phyloP scores from a whole-genome alignment of 2,888 invertebrate species.

The Periphyllus acericola region DNA sequence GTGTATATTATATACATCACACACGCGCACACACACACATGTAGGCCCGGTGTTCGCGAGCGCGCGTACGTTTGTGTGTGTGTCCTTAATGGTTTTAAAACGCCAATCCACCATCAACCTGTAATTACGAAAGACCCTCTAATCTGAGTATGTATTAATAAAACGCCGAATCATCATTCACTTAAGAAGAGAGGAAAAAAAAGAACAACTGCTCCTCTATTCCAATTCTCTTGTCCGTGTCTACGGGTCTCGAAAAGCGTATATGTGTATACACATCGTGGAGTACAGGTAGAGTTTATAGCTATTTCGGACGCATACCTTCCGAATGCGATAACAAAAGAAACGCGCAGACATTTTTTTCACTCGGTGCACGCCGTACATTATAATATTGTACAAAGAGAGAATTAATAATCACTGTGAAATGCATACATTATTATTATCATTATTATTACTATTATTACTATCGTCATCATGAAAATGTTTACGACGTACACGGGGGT shows the following conservation, averaged over 20 bases:
- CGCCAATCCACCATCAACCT: conserved; percentile 58
- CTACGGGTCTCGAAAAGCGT: not conserved
- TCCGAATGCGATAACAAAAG: conserved; percentile 26
- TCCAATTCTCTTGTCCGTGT: not conserved
- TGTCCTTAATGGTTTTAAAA: conserved; percentile 59
- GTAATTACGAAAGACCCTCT: conserved; percentile 59
- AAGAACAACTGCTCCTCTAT: conserved; percentile 50
- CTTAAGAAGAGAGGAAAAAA: conserved; percentile 36
- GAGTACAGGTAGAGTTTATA: not conserved
- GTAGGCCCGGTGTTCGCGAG: conserved; percentile 13
- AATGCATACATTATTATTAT: conserved; percentile 33
- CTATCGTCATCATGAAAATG: no score
- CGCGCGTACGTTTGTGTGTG: conserved; percentile 1
- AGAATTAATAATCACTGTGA: conserved; percentile 22
- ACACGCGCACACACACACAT: not conserved
- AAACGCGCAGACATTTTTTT: conserved; percentile 25
- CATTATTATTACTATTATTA: not conserved
- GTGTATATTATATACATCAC: not conserved
- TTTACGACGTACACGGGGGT: not conserved
- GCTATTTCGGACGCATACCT: not conserved
- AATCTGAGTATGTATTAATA: conserved; percentile 57
- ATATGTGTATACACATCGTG: no score
- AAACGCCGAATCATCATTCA: conserved; percentile 59
- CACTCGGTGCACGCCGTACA: not conserved
- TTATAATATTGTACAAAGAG: not conserved